Conservation (phyloP, 2,888 invertebrate species). For the Sesia bembeciformis region DNA sequence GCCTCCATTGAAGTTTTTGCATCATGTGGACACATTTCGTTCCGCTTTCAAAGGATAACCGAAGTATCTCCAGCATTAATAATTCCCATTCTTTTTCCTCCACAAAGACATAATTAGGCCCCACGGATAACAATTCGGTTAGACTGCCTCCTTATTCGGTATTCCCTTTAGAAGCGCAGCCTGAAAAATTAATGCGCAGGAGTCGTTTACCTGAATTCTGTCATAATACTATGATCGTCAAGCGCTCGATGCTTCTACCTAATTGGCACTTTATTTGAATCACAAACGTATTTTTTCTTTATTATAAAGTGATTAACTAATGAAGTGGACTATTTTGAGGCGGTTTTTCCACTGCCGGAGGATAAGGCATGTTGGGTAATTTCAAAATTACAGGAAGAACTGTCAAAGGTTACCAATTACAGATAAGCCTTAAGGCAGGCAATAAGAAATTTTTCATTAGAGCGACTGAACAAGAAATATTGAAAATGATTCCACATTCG, state of each 20-base stretch:
- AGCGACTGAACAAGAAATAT: too few species aligned
- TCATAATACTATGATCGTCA: conserved; percentile 12
- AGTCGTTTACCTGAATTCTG: conserved; percentile 11
- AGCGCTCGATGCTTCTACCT: background rate
- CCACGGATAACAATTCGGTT: conserved; percentile 45
- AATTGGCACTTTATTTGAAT: background rate
- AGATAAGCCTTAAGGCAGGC: too few species aligned
- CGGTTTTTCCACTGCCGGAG: conserved; percentile 2
- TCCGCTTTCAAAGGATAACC: background rate
- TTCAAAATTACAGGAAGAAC: too few species aligned
- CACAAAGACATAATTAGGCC: conserved; percentile 60
- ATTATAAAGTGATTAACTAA: conserved; percentile 5
- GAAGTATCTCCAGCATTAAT: background rate
- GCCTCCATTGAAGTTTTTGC: too few species aligned
- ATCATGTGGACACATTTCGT: too few species aligned
- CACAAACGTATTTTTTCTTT: background rate
- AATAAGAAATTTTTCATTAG: too few species aligned
- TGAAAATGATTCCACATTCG: too few species aligned
- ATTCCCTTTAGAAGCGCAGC: conserved; percentile 39
- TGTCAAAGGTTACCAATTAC: too few species aligned
- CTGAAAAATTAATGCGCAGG: conserved; percentile 26
- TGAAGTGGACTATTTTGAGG: background rate
- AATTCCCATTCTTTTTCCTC: conserved; percentile 21
- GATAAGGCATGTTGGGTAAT: background rate
- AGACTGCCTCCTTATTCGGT: conserved; percentile 26